These are phyloP conservation scores for Pseudococcus jackbeardsleyi DNA, from an alignment of 2,888 invertebrate species.

Conservation along the genomic window DNA sequence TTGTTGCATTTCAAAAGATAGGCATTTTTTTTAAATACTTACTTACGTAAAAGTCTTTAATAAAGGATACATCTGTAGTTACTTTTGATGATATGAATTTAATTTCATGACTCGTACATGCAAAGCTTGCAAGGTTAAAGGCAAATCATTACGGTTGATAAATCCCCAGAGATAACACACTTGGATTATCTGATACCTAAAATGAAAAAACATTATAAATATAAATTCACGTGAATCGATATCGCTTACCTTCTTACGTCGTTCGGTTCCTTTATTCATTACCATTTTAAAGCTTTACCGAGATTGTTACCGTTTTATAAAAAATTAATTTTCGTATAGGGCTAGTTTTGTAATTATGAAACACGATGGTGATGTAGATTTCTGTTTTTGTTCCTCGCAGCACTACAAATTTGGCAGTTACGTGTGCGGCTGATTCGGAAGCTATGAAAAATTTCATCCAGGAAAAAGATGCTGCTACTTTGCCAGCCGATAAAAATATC, in stretches of 20 bases:
- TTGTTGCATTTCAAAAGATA: too few species aligned
- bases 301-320: not conserved
- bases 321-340: constrained; percentile 17
- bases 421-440: constrained; percentile 33
- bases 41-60: too few species aligned
- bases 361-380: not conserved
- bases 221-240: constrained; percentile 27
- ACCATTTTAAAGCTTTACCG: not conserved
- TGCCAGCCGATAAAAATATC: not conserved
- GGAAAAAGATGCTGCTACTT: constrained; percentile 14
- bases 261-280: not conserved
- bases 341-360: constrained; percentile 19
- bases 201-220: constrained; percentile 1
- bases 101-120: constrained; percentile 31
- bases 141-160: not conserved
- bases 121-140: constrained; percentile 40
- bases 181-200: constrained; percentile 2
- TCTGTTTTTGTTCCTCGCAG: not conserved
- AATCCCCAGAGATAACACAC: not conserved
- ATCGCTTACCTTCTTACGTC: not conserved
- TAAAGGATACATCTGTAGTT: not conserved
- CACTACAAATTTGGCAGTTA: constrained; percentile 41
- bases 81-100: not conserved
- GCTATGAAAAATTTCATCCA: constrained; percentile 46
- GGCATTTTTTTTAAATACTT: too few species aligned